Evolutionary conservation across 2,888 invertebrate genomes (phyloP), one percentile per base, ranked within the genome.

Genomic region (Ormyrus pomaceus): DNA sequence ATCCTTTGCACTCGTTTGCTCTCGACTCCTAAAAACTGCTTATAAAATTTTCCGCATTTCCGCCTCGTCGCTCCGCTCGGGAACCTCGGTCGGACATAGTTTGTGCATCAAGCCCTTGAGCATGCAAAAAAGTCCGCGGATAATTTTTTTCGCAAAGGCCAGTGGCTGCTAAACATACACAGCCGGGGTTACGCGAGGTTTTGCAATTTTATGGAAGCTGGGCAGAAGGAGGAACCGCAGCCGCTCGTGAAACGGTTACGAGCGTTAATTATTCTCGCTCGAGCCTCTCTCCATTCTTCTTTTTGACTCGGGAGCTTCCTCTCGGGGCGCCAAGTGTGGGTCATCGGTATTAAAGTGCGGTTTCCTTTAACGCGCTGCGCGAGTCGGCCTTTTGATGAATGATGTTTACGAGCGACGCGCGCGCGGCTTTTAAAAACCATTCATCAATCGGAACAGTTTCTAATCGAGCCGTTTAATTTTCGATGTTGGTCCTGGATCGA

Each of bases 261-360:
- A 56, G 45, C 64, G 73, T 73, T 64, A 73, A 73, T 64, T 19
- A 13, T 2, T 64, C 73, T 13, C 64, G 11, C 73, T 73, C 56
- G 19, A 19, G 19, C 56, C 73, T 65, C 64, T 64, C 59, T 45
- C 46, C 53, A 8, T 58, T 50, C 11, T 53, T 61, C 55, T 13
- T 19, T 51, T 53, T 56, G 1, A 51, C 51, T 19, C 1, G 1
- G 19, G 19, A 19, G 19, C 13, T 64, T 62, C 10, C 64, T 56
- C n/a, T 13, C 7, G 1, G 1, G 19, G 19, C 19, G 19, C 19
- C 19, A 2, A 34, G 45, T 48, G 69, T n/a, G 53, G n/a, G 19
- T 19, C 19, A 19, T 19, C 19, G 19, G 19, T 19, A 19, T 19
- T 19, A 19, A 19, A 19, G 19, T 19, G 19, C 19, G 19, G 19